phyloP scores from a whole-genome alignment of 2,113 vertebrate genomes.

The Paracyprichromis sp. region DNA sequence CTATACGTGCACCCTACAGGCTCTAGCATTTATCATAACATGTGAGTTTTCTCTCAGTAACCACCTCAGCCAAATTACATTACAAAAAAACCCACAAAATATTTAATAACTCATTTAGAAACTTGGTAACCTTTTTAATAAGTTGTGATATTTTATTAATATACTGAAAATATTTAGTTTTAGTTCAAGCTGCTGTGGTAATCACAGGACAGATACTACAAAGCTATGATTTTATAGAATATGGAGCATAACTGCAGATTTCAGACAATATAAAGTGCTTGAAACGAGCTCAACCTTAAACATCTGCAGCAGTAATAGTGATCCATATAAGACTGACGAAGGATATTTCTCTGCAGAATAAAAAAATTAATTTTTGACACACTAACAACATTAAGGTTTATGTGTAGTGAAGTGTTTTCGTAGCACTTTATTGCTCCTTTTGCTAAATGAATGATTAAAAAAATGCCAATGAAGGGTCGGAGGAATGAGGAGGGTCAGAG shows the following conservation, averaged over 20 bases:
- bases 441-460: neutral
- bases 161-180: neutral
- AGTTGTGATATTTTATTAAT: neutral
- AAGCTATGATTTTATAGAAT: neutral
- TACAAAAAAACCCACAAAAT: fast-evolving
- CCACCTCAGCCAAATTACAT: neutral
- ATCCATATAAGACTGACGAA: fast-evolving
- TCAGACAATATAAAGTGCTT: neutral
- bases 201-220: neutral
- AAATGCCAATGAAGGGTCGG: neutral
- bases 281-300: neutral
- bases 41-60: neutral
- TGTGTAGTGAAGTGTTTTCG: fast-evolving
- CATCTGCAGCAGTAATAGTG: neutral
- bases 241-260: neutral
- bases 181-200: neutral
- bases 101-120: fast-evolving
- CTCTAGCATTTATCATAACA: neutral
- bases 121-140: neutral
- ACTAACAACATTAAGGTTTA: neutral
- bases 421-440: neutral
- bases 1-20: neutral
- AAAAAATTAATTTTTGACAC: fast-evolving
- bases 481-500: neutral
- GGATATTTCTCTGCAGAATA: neutral